Base-by-base conservation (phyloP, 2,113 vertebrate species). In the Bambusicola thoracicus region DNA sequence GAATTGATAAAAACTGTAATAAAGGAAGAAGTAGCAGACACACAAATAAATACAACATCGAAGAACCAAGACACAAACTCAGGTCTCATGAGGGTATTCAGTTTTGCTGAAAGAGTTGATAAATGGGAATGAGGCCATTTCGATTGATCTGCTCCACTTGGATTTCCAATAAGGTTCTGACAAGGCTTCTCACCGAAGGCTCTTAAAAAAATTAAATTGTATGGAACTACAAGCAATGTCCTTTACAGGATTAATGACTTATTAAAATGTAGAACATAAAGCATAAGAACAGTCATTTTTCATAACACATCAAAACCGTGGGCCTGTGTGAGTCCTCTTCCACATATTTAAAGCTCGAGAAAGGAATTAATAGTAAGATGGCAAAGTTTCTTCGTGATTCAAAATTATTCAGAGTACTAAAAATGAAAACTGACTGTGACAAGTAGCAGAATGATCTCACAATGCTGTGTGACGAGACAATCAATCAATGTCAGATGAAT, bases 91-190 rank as follows among this genome's bases (percentile, higher is more conserved):
- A 81, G 78, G 30, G 17, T 32, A 51, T 53, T 79, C 53, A 48
- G 44, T n/a, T 43, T 78, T 46, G 53, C 61, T 75, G 73, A 69
- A 79, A 48, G 66, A 81, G 48, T 62, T 81, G 51, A 89, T 73
- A 87, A 94, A 85, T 76, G 58, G 10, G 19, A 1, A 82, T 53
- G 36, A 85, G 70, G 36, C n/a, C 5, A 6, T 73, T 87, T 72
- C 22, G 0, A 92, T 69, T 85, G 91, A 93, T 95, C 58, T 85
- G 48, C 76, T 48, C 30, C 56, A 40, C 48, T 18, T 81, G 58
- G 40, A 79, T 82, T 95, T 85, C 69, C 78, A 89, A 30, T 81
- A 51, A 68, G 22, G 7, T 76, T 92, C 91, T 89, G 66, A 92
- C 58, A 91, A 27, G 38, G 1, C 44, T 85, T 72, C 43, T 79